Base-by-base conservation (phyloP, 2,888 invertebrate genomes). In the Pedicia rivosa region DNA sequence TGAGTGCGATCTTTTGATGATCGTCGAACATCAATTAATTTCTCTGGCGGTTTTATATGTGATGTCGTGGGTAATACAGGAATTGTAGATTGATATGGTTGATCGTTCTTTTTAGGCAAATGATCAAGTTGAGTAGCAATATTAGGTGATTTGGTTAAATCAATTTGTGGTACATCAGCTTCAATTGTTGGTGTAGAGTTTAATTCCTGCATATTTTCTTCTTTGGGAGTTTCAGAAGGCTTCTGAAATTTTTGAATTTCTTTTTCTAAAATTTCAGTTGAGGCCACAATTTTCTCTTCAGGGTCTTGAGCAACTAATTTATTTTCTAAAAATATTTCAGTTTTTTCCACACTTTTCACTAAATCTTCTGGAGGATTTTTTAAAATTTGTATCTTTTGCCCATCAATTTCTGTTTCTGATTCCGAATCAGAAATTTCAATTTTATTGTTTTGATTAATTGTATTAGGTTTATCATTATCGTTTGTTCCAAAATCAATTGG, bases 401-500 rank as follows among this genome's bases (percentile, higher is more conserved):
- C 60, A 42, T 62, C 62, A 26, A 61, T 61, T 50, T 62, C 62
- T 14, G 60, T 56, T 47, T 63, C 62, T 0, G 60, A 61, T 47
- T 62, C 62, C 3, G 62, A 60, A 8, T 31, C 32, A 9, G 37
- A 37, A 16, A 37, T 31, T 56, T 57, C 4, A 58, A 59, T 49
- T 64, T 57, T 29, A 16, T 26, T 35, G n/a, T 16, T 25, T 14
- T 26, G 14, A 5, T 14, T 12, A 16, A 16, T 17, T 5, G 12
- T 12, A 13, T n/a, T 13, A 7, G 12, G 12, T 27, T n/a, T n/a
- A 4, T n/a, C 6, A 3, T 27, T 7, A 4, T 63, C 56, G 40
- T 64, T 57, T 41, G 65, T 47, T n/a, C 64, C 62, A 24, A 64
- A 64, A 36, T 63, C 63, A 14, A 62, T 59, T 41, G 64, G 64